Percentiles rank a stretch among this genome's conserved stretches.
These are phyloP conservation scores for Coracopsis vasa DNA, from an alignment of 2,113 vertebrate genomes.

Conservation along the genomic window DNA sequence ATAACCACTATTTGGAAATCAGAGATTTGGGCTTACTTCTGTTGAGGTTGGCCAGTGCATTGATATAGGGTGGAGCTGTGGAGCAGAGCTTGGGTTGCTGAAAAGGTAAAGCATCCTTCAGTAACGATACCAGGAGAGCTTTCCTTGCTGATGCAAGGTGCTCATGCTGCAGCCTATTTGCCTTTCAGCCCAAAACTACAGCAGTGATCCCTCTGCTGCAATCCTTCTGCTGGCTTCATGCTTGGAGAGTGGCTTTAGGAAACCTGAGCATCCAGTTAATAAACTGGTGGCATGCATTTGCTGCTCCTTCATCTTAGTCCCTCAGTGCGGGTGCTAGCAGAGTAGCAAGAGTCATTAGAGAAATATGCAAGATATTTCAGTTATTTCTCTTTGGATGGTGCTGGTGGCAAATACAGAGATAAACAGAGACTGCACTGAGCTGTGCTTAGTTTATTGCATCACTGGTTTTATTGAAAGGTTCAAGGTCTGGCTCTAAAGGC, in stretches of 20 bases:
- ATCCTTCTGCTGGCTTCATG: background rate
- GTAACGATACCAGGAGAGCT: background rate
- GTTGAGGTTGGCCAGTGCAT: background rate
- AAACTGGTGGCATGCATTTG: background rate
- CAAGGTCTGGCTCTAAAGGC: background rate
- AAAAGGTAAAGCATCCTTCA: background rate
- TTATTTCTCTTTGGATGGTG: conserved; percentile 45
- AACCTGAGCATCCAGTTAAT: background rate
- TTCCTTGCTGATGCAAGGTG: background rate
- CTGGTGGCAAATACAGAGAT: background rate
- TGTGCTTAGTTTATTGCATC: background rate
- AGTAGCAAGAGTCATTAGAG: background rate
- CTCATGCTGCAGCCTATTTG: background rate
- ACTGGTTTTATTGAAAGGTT: background rate
- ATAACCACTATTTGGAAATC: background rate
- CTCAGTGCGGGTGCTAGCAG: background rate
- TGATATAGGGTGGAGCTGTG: background rate
- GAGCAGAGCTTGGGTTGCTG: background rate
- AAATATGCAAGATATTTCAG: conserved; percentile 47
- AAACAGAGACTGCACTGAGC: background rate
- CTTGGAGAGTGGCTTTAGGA: background rate
- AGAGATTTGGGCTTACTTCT: background rate
- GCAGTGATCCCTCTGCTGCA: background rate
- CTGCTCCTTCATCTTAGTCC: background rate
- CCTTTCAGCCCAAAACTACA: background rate